These are phyloP conservation scores for Bedellia somnulentella DNA, from an alignment of 2,888 invertebrate genomes.

Conservation along the genomic window DNA sequence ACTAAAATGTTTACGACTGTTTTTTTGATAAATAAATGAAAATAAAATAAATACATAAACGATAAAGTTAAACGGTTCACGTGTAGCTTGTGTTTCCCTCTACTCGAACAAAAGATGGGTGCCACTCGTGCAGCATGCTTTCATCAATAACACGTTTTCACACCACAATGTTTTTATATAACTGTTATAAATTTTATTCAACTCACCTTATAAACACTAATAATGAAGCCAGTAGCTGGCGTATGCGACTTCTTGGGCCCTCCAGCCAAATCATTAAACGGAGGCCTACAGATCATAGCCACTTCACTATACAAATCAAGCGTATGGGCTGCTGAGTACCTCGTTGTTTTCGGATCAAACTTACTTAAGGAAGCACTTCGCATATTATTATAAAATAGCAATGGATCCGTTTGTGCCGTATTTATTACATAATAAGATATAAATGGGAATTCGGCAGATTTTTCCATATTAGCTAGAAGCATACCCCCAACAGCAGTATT, in stretches of 20 bases:
- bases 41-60: no score
- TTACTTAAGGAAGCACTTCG: conserved; percentile 81
- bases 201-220: conserved; percentile 82
- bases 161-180: no score
- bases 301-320: conserved; percentile 88
- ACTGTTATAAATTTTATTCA: no score
- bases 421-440: conserved; percentile 90
- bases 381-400: conserved; percentile 83
- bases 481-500: conserved; percentile 80
- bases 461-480: conserved; percentile 88
- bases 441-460: conserved; percentile 87
- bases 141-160: no score
- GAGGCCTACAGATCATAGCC: conserved; percentile 87
- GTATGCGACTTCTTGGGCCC: conserved; percentile 78
- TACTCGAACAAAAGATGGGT: no score
- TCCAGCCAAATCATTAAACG: conserved; percentile 76
- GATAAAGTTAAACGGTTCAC: no score
- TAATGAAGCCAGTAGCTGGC: conserved; percentile 84
- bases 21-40: no score
- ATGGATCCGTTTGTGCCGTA: conserved; percentile 82
- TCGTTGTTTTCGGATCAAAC: conserved; percentile 76
- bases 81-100: no score
- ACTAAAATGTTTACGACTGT: no score
- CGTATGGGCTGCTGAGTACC: conserved; percentile 86
- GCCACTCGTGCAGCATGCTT: no score